Percentiles rank a stretch among this genome's conserved stretches.
phyloP scores from a whole-genome alignment of 2,888 invertebrate genomes.

The Idaea aversata region DNA sequence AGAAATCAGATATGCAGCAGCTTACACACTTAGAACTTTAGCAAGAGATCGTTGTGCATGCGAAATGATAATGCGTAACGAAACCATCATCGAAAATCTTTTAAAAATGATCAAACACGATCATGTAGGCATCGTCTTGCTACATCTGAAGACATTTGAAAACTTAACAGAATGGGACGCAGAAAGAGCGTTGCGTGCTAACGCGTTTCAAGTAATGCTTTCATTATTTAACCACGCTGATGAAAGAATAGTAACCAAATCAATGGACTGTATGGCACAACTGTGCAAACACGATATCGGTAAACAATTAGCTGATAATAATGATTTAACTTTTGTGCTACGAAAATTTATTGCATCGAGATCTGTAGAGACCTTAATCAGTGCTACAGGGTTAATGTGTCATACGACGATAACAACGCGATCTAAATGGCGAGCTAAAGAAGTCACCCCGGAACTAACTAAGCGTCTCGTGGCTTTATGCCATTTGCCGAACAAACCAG shows the following conservation, averaged over 20 bases:
- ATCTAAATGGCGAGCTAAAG: slow-evolving; percentile 69
- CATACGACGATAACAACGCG: slow-evolving; percentile 61
- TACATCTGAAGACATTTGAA: slow-evolving; percentile 58
- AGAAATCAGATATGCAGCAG: slow-evolving; percentile 65
- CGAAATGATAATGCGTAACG: slow-evolving; percentile 46
- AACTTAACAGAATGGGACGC: slow-evolving; percentile 61
- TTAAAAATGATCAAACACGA: slow-evolving; percentile 65
- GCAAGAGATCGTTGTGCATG: slow-evolving; percentile 51
- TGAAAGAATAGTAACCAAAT: slow-evolving; percentile 45
- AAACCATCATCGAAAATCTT: slow-evolving; percentile 53
- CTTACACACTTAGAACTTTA: slow-evolving; percentile 53
- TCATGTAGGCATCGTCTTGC: slow-evolving; percentile 53
- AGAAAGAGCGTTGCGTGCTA: slow-evolving; percentile 49
- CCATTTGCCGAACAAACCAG: slow-evolving; percentile 44
- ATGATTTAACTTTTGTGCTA: slow-evolving; percentile 54
- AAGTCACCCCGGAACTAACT: slow-evolving; percentile 47
- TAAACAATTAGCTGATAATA: slow-evolving; percentile 53
- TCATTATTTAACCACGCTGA: slow-evolving; percentile 48
- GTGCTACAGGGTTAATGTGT: slow-evolving; percentile 53
- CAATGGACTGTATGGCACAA: slow-evolving; percentile 65
- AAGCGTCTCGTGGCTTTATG: slow-evolving; percentile 48
- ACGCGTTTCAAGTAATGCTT: slow-evolving; percentile 62
- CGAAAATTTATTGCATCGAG: slow-evolving; percentile 36
- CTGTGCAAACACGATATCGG: slow-evolving; percentile 65
- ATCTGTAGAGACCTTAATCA: slow-evolving; percentile 48